Evolutionary conservation across 2,797 vertebrate species (phyloP), one percentile per base, ranked within the genome.

Genomic region (Cyclopterus lumpus): DNA sequence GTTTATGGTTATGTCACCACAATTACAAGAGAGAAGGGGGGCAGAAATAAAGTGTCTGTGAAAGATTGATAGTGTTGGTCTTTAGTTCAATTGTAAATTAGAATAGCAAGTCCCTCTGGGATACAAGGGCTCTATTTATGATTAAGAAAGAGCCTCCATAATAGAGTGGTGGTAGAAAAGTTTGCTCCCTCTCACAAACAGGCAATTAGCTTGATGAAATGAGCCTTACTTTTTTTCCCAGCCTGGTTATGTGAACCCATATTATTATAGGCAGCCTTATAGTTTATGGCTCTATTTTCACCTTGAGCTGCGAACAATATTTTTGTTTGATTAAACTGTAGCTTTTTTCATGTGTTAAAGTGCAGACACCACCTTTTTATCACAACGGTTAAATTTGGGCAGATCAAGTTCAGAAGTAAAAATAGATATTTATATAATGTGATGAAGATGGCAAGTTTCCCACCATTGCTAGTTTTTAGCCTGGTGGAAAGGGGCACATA

Each of bases 21-120:
- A 96, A 97, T 97, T 98, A 98, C 95, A 96, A 94, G 96, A 94
- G 94, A 95, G 86, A 81, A 89, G 89, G 83, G 82, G 89, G 85
- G 89, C 75, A 90, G 88, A 88, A 90, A 91, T 90, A 91, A 91
- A 91, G 86, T 92, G 89, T 93, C 95, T 96, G 93, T 95, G 93
- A 95, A 95, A 97, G 97, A 99, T 99, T 97, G 97, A 99, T 98
- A 96, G 97, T 96, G 97, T 92, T 94, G 93, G 93, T 98, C 97
- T 96, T 95, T 95, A 96, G 96, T 99, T 99, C 97, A 98, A 96
- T 97, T 97, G 96, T 98, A 98, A 99, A 99, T 99, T 97, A 97
- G 96, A 97, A 97, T 96, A 91, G 95, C 96, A 95, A 95, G 93
- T 97, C 96, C 96, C 97, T 95, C 94, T 93, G 97, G 96, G 96